Percentiles rank a stretch among this genome's conserved stretches.
phyloP scores from a whole-genome alignment of 2,888 invertebrate genomes.

The Drosophila subsilvestris region DNA sequence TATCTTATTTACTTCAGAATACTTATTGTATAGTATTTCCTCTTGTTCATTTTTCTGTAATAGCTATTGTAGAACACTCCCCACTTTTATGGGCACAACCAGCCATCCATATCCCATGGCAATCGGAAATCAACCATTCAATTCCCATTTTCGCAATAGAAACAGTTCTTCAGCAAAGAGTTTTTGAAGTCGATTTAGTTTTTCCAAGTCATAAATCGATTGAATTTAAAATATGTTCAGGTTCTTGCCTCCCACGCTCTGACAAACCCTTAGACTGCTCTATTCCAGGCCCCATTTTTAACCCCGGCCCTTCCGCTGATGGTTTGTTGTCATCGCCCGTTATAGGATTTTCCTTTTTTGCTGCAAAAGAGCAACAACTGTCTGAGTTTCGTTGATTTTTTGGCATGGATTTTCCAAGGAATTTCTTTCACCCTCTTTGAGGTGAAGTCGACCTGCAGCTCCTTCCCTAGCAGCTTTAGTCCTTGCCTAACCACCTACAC shows the following conservation, averaged over 20 bases:
- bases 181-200: constrained; percentile 32
- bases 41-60: not conserved
- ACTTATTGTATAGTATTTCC: not conserved
- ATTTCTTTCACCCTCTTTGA: constrained; percentile 36
- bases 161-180: constrained; percentile 26
- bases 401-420: constrained; percentile 36
- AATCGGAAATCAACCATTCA: constrained; percentile 19
- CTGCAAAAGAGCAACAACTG: constrained; percentile 36
- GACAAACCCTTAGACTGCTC: not conserved
- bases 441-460: not conserved
- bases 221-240: constrained; percentile 48
- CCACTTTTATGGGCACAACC: not conserved
- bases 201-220: constrained; percentile 43
- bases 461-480: not conserved
- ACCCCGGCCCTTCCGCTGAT: not conserved
- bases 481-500: not conserved
- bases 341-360: constrained; percentile 8
- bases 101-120: constrained; percentile 19
- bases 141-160: constrained; percentile 18
- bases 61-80: not conserved
- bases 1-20: not conserved
- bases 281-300: constrained; percentile 1
- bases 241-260: not conserved
- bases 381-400: constrained; percentile 17
- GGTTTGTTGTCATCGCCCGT: constrained; percentile 28